Base-by-base conservation (phyloP, 1,140 invertebrate genomes). In the Thalassaphorura encarpata region DNA sequence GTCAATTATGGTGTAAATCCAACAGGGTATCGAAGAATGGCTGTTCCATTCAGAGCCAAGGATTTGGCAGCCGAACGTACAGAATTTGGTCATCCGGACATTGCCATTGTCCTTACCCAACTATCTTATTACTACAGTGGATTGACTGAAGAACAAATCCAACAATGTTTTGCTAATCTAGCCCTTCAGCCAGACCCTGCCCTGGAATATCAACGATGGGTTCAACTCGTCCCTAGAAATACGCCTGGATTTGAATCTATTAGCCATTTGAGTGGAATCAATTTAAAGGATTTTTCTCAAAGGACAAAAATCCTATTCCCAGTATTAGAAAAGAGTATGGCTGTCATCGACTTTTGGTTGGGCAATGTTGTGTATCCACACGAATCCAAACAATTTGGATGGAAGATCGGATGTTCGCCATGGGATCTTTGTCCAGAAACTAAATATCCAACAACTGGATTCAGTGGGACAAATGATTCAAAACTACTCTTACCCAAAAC, bases 31-130 rank as follows among this genome's bases (percentile, higher is more conserved):
- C 31, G 54, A 1, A 21, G 54, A 40, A 59, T 62, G 47, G 60
- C 62, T 27, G 62, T 64, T 27, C 62, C 62, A 13, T 63, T 63
- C 45, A 29, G 58, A n/a, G 62, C 58, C 2, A 63, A 63, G 31
- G 62, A 63, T 42, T 55, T 61, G 2, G 54, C 62, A 13, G 54
- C 62, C 6, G 60, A 64, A 36, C 27, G 62, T 15, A 64, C 62
- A 0, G 62, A 64, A 54, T 64, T 64, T 43, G 62, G 62, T 15
- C 62, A 64, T 47, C 47, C 56, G 1, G 62, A 64, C 28, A 36
- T 62, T n/a, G 62, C 62, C n/a, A 56, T 62, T 15, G 24, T 58
- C 24, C 43, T 64, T 1, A 64, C 62, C 3, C 52, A 64, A 18
- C 48, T 64, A 5, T 45, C 50, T 19, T 64, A 64, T 27, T 64